Base-by-base conservation (phyloP, 2,888 invertebrate genomes). In the Agonopterix arenella region DNA sequence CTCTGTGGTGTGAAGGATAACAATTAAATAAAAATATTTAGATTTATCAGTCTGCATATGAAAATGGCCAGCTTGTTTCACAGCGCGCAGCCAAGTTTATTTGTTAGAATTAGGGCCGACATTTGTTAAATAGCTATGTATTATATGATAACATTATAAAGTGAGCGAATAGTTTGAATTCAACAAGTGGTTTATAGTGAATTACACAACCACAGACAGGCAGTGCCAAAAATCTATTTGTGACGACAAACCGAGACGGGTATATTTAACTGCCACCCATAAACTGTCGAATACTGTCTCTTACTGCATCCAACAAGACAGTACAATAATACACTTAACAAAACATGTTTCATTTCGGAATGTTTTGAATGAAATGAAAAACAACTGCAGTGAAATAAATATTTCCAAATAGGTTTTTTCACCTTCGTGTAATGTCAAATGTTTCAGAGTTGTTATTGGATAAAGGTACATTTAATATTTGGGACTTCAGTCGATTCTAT, bases 211-310 rank as follows among this genome's bases (percentile, higher is more conserved):
- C 76, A 70, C 78, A 78, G 80, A 83, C 79, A 82, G 80, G 72
- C 79, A 84, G 88, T 89, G 88, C 89, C 89, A 89, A 89, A 88
- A 83, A 84, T 88, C 85, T 88, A 89, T 89, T 88, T 85, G 84
- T 80, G 75, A 83, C 84, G 79, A 85, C 86, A 85, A 84, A 86
- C 80, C 79, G 84, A 83, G 80, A 80, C 85, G 76, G 79, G 84
- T 88, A 86, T 86, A 88, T 88, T 88, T 88, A 89, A 89, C 86
- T 82, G 75, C 76, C 80, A 77, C 79, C 86, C 84, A 89, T 89
- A 89, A 89, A 88, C 84, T 84, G 83, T 80, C 75, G 73, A 84
- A 85, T 80, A 76, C 73, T 76, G 72, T 76, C 72, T 75, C 70
- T 71, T 70, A 79, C 76, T 77, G 74, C 69, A 65, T 61, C 68